Base-by-base conservation (phyloP, 2,888 invertebrate genomes). In the Alitta virens region DNA sequence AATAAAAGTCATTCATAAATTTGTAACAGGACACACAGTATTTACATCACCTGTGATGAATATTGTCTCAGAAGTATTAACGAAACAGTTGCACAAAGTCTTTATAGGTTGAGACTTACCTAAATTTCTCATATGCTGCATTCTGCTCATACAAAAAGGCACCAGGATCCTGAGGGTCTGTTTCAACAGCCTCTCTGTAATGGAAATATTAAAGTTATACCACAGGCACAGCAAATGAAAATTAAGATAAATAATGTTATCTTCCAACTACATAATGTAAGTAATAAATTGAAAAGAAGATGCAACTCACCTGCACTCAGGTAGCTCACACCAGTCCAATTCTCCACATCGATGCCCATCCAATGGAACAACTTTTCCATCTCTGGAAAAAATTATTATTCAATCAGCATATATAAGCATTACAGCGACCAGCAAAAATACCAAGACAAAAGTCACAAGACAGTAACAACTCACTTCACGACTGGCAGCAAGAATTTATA, bases 401-500 rank as follows among this genome's bases (percentile, higher is more conserved):
- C 3, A 21, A 24, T 52, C 25, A 21, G n/a, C 16, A 24, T 25
- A 14, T 52, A 52, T 24, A 52, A 33, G 7, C 33, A 33, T 33
- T 33, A n/a, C n/a, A n/a, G n/a, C n/a, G n/a, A n/a, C n/a, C n/a
- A n/a, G n/a, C n/a, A n/a, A n/a, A n/a, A n/a, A n/a, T n/a, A n/a
- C n/a, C n/a, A n/a, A n/a, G n/a, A n/a, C n/a, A n/a, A n/a, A n/a
- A n/a, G n/a, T n/a, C n/a, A n/a, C n/a, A n/a, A n/a, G n/a, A n/a
- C n/a, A n/a, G 7, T 52, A 21, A 26, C 18, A 26, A 62, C 63
- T 53, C 38, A 68, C 68, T 60, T 59, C 21, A 54, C 62, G 21
- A 85, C 84, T 0, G 90, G 90, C 69, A 90, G 75, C 55, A 90
- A 78, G 55, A 86, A 85, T 73, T 79, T 71, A 77, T 90, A 91